Evolutionary conservation across 2,888 invertebrate genomes (phyloP), one percentile per base, ranked within the genome.

Genomic region (Polyploca ridens): DNA sequence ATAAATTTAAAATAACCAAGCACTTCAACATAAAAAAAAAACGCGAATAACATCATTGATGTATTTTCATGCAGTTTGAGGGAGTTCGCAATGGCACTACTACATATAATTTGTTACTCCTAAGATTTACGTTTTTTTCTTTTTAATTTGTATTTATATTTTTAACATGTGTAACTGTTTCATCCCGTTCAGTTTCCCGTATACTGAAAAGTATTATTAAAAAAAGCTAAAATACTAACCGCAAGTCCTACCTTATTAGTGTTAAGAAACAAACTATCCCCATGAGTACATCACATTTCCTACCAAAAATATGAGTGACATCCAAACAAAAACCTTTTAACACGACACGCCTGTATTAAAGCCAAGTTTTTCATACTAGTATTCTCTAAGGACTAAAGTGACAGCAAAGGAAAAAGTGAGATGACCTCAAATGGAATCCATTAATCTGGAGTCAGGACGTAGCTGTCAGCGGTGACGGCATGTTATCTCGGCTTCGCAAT

Each of bases 381-480:
- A 75, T 67, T 75, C 76, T 77, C 78, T 64, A 71, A 65, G 75
- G 74, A 67, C 62, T 38, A 33, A 54, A 33, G 33, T 14, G 7
- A 57, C 61, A 64, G 60, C 59, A 73, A 75, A 70, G 68, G 68
- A 73, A 73, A 72, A 80, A 75, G 74, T 76, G 74, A 73, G 67
- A 58, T 63, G 67, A 63, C 66, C 68, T 66, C 62, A 70, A 75
- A 76, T 76, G 70, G 73, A 64, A 58, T 66, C 72, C 81, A 80
- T 80, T 78, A 74, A 77, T 80, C 77, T 77, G 66, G 16, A 63
- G 67, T 38, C 66, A 64, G 65, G 71, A 74, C 73, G 75, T 68
- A 72, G 67, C 72, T 75, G 79, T 76, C 78, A 75, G 63, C 66
- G 63, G 65, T 68, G 76, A 62, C 70, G 80, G 75, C 80, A 78